Conservation (phyloP, 2,888 invertebrate species). For the Fragum fragum region DNA sequence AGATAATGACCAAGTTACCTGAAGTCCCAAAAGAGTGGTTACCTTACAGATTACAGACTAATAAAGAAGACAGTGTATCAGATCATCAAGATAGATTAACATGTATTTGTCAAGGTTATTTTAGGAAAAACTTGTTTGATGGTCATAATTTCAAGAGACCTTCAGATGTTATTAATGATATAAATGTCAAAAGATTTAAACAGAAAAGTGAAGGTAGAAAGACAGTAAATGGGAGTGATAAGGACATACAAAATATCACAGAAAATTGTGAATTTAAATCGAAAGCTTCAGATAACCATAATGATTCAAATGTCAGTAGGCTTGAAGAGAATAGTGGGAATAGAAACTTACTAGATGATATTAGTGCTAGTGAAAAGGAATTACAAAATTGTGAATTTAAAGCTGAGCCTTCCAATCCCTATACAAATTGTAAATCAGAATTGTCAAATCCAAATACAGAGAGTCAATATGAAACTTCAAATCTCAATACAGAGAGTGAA, state of each 20-base stretch:
- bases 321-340: no score
- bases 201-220: background rate
- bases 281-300: background rate
- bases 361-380: background rate
- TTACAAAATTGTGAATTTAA: background rate
- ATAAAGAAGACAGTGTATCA: slow-evolving; percentile 5
- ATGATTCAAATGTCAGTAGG: background rate
- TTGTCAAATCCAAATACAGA: no score
- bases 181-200: slow-evolving; percentile 10
- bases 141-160: slow-evolving; percentile 16
- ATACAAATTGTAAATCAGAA: background rate
- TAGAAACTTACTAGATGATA: background rate
- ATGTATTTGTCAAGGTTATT: slow-evolving; percentile 51
- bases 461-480: no score
- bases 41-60: slow-evolving; percentile 41
- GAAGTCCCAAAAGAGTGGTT: slow-evolving; percentile 43
- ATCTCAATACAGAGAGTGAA: background rate
- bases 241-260: background rate
- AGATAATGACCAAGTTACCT: slow-evolving; percentile 35
- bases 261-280: background rate
- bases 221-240: background rate
- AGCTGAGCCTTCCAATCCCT: background rate
- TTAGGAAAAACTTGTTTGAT: background rate
- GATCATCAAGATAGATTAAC: background rate
- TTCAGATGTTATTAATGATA: background rate